Evolutionary conservation across 2,797 vertebrate species (phyloP), one percentile per base, ranked within the genome.

Genomic region (Otolemur crassicaudatus): DNA sequence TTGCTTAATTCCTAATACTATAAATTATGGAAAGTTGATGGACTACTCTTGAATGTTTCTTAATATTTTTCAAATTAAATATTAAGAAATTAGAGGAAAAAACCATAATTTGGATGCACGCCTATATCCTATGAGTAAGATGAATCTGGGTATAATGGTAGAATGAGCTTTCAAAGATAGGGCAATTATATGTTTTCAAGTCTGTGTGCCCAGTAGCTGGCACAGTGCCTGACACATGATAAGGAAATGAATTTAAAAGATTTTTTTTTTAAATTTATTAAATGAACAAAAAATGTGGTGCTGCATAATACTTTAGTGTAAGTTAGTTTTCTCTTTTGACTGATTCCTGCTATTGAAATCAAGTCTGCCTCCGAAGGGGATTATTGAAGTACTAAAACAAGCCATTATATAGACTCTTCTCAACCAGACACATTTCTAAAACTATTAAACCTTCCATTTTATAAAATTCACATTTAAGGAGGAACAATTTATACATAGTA

Each of bases 61-160:
- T 65, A 82, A 34, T 93, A 58, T 46, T 88, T 88, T 94, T 82
- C 34, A 43, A 75, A 29, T 72, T 67, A 56, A 92, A 80, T 70
- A 60, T 72, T 79, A 87, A 61, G 31, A 80, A 72, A 87, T 67
- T 70, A 70, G 37, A 69, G 61, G 22, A 65, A 93, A 53, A 56
- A 56, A 65, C 46, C 9, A 1, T 85, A 46, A 65, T 43, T 87
- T 81, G 61, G 37, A 87, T 82, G 43, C 16, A 82, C 10, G n/a
- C 4, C 43, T 88, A 22, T 88, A n/a, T 75, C 11, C 13, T 89
- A 2, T 14, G n/a, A 87, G 46, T 53, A 23, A 73, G 43, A 75
- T 49, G 20, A 69, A 49, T 58, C 49, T 82, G 58, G 56, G 14
- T 60, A 43, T 75, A 46, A 25, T 65, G 25, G 4, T 67, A 9